Evolutionary conservation across 2,888 invertebrate species (phyloP), one percentile per base, ranked within the genome.

Genomic region (Allygus modestus): DNA sequence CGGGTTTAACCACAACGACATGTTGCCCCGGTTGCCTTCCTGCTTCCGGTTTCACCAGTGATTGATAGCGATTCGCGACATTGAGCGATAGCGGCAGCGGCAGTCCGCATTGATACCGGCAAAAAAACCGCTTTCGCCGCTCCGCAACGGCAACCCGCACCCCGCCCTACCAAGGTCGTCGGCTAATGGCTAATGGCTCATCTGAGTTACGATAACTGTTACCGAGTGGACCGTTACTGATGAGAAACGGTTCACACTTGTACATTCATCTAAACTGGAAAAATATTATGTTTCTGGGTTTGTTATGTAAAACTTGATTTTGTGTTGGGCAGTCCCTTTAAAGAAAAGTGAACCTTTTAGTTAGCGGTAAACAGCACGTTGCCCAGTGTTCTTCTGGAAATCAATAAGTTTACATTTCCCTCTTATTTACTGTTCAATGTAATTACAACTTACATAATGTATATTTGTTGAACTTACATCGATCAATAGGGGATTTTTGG

Each of bases 71-170:
- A n/a, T 0, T 7, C 11, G 1, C 15, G 65, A 28, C 65, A 65
- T 65, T 65, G 65, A 65, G 65, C 15, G 65, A 65, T 65, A 65
- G 28, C 65, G 20, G 23, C n/a, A 51, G 58, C 4, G 20, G 58
- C 58, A 23, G 1, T 58, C 4, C 58, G 58, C 58, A 23, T 23
- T 58, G 58, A 58, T 58, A 58, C 23, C 7, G 58, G 5, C 15
- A 15, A 58, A n/a, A n/a, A 51, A 58, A 20, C 58, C 58, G 26
- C 58, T 58, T 15, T 58, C 58, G 58, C 17, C 46, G 7, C 1
- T 15, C 46, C 46, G 9, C 37, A 37, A 37, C 37, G 37, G 7
- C 11, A 37, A 37, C 37, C 7, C 7, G n/a, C n/a, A n/a, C n/a
- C n/a, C n/a, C n/a, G 37, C 37, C 9, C 37, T 9, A 37, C 51